Conservation (phyloP, 2,113 vertebrate genomes). For the Orientallactaga bullata region DNA sequence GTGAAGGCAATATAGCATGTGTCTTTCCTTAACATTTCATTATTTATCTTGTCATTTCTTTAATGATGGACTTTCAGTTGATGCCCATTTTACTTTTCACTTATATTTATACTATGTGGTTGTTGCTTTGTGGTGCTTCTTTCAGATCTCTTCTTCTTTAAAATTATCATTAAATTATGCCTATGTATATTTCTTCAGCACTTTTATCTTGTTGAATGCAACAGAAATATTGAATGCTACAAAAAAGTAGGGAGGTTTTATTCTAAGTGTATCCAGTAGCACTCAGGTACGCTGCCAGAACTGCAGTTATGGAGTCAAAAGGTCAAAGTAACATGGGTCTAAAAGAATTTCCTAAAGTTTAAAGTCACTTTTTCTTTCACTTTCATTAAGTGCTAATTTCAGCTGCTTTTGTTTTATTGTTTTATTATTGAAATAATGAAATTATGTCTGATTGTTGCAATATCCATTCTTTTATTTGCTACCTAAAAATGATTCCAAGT, state of each 20-base stretch:
- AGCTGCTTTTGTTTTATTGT: slow-evolving; percentile 46
- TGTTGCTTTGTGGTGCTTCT: not conserved
- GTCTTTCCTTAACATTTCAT: not conserved
- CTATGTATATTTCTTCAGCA: not conserved
- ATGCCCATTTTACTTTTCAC: not conserved
- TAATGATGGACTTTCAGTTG: not conserved
- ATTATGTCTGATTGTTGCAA: slow-evolving; percentile 14
- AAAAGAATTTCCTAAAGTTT: not conserved
- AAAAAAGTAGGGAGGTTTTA: not conserved
- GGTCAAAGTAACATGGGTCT: not conserved
- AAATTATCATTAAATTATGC: not conserved
- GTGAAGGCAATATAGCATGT: not conserved
- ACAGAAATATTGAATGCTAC: not conserved
- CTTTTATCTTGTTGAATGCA: no score
- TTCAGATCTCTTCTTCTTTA: not conserved
- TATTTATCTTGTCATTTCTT: not conserved
- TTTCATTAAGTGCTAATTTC: not conserved
- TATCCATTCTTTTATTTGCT: slow-evolving; percentile 11
- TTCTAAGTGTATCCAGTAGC: not conserved
- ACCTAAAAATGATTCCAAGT: not conserved
- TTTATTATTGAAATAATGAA: not conserved
- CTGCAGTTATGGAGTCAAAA: not conserved
- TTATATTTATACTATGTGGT: not conserved
- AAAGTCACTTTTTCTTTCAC: not conserved
- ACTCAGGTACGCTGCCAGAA: not conserved